Evolutionary conservation across 2,888 invertebrate genomes (phyloP).

Genomic region (Mesoligia furuncula): DNA sequence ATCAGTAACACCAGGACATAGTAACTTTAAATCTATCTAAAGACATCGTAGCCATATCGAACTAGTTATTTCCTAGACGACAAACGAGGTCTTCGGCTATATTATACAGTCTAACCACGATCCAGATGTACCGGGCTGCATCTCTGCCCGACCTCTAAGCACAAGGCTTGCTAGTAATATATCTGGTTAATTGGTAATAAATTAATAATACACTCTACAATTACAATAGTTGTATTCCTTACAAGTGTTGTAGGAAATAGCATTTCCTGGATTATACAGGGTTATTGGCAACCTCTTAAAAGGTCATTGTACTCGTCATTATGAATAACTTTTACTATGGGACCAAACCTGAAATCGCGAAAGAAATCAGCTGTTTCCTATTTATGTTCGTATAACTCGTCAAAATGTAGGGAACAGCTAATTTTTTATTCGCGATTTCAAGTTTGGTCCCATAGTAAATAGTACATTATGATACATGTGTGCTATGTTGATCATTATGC

Average conservation of each 20-base stretch:
- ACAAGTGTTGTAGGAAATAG: slow-evolving; percentile 6
- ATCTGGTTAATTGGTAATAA: slow-evolving; percentile 23
- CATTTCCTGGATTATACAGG: slow-evolving; percentile 1
- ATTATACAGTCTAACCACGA: background rate
- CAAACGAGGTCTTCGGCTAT: slow-evolving; percentile 24
- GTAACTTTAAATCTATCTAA: background rate
- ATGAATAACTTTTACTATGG: no score
- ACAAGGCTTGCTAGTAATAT: slow-evolving; percentile 16
- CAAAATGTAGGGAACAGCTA: no score
- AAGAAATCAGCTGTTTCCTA: no score
- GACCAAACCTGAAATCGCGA: no score
- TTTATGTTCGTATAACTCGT: no score
- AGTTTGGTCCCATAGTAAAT: no score
- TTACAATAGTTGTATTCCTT: slow-evolving; percentile 30
- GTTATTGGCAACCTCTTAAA: no score
- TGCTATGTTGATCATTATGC: no score
- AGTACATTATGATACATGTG: no score
- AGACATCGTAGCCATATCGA: slow-evolving; percentile 12
- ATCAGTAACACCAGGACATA: background rate
- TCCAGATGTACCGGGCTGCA: background rate
- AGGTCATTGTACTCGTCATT: no score
- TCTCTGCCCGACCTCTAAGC: slow-evolving; percentile 29
- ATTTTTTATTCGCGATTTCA: no score
- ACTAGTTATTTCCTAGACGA: slow-evolving; percentile 26
- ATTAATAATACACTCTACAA: slow-evolving; percentile 9